phyloP scores from a whole-genome alignment of 2,888 invertebrate genomes.

The Apeira syringaria region DNA sequence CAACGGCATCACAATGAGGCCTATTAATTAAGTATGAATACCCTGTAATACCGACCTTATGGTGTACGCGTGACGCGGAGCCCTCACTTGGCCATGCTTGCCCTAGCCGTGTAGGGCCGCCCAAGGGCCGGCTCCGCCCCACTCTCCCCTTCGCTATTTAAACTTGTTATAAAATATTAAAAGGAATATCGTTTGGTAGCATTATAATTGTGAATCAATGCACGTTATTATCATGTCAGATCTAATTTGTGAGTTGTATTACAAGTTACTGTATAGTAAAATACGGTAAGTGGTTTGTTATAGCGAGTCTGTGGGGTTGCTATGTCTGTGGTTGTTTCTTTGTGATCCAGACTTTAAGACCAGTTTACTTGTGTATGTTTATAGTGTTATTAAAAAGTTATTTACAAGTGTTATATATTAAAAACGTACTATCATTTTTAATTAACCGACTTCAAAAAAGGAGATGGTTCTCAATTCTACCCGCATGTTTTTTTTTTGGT shows the following conservation, averaged over 20 bases:
- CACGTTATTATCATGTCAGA: constrained; percentile 77
- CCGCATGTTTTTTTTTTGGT: no score
- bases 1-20: constrained; percentile 39
- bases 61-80: constrained; percentile 63
- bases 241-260: constrained; percentile 61
- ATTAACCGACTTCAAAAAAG: no score
- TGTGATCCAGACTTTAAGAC: not conserved
- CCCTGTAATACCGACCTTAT: constrained; percentile 75
- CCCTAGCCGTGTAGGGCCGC: constrained; percentile 16
- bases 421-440: no score
- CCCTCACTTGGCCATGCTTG: constrained; percentile 37
- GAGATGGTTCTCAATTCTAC: no score
- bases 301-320: constrained; percentile 37
- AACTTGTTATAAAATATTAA: constrained; percentile 74
- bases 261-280: constrained; percentile 16
- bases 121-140: constrained; percentile 55
- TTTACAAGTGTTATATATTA: no score
- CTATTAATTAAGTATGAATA: constrained; percentile 81
- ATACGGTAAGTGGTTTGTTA: constrained; percentile 55
- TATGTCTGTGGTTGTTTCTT: not conserved
- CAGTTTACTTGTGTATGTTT: no score
- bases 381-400: no score
- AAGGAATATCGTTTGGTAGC: constrained; percentile 58
- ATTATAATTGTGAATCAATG: constrained; percentile 72
- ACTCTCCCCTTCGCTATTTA: constrained; percentile 42